These are phyloP conservation scores for Nothobranchius kuhntae DNA, from an alignment of 2,113 vertebrate species.

Conservation along the genomic window DNA sequence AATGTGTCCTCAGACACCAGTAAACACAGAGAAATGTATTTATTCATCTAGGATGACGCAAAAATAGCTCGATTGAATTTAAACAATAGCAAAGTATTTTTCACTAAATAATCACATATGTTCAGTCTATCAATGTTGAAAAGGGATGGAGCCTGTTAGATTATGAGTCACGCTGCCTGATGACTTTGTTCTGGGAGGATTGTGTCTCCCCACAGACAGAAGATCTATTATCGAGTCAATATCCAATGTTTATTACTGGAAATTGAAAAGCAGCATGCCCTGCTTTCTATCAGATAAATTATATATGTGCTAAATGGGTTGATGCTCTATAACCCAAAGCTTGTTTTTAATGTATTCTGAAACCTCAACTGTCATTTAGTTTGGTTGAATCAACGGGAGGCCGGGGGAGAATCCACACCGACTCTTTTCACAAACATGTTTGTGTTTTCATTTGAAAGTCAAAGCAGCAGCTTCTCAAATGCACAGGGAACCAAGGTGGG, in stretches of 20 bases:
- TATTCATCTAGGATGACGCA: slow-evolving; percentile 30
- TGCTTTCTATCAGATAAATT: slow-evolving; percentile 30
- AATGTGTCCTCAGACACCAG: slow-evolving; percentile 1
- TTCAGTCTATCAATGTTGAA: not conserved
- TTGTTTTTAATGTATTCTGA: slow-evolving; percentile 18
- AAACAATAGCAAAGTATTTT: slow-evolving; percentile 32
- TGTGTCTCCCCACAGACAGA: slow-evolving; percentile 12
- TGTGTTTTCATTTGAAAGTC: too few relatives aligned
- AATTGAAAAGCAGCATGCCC: slow-evolving; percentile 7
- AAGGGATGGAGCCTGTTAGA: slow-evolving; percentile 9
- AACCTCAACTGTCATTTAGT: slow-evolving; percentile 2
- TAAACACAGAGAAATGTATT: slow-evolving; percentile 30
- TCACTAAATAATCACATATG: slow-evolving; percentile 15
- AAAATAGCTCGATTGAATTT: slow-evolving; percentile 17
- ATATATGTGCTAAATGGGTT: slow-evolving; percentile 33
- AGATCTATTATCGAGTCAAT: slow-evolving; percentile 28
- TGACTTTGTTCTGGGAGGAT: slow-evolving; percentile 10
- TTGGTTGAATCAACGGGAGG: not conserved
- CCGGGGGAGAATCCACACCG: not conserved
- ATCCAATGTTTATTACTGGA: slow-evolving; percentile 17
- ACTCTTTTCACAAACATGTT: too few relatives aligned
- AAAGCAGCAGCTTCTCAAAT: too few relatives aligned
- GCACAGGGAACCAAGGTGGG: too few relatives aligned
- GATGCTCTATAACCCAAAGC: not conserved
- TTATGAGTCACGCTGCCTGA: slow-evolving; percentile 21